Percentiles rank a stretch among this genome's conserved stretches.
Evolutionary conservation across 2,888 invertebrate species (phyloP).

Genomic region (Eumerus sabulonum): DNA sequence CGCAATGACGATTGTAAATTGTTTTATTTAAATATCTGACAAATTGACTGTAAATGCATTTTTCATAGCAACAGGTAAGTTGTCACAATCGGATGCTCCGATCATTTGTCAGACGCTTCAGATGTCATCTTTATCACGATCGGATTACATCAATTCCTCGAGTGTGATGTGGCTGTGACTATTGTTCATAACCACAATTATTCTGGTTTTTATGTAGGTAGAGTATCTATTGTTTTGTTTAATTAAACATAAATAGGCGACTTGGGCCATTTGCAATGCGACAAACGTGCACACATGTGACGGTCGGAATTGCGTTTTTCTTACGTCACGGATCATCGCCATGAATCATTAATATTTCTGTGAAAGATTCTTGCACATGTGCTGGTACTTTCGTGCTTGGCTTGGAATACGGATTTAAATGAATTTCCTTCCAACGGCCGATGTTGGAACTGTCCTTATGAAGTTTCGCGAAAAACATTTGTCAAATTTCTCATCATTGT

Average conservation of each 20-base stretch:
- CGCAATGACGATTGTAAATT: constrained; percentile 71
- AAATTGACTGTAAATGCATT: constrained; percentile 72
- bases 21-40: constrained; percentile 73
- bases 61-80: constrained; percentile 74
- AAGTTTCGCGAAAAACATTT: constrained; percentile 61
- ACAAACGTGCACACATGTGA: constrained; percentile 40
- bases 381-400: neutral
- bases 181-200: constrained; percentile 2
- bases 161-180: constrained; percentile 8
- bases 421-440: constrained; percentile 33
- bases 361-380: constrained; percentile 43
- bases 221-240: constrained; percentile 55
- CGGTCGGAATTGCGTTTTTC: constrained; percentile 56
- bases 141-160: constrained; percentile 58
- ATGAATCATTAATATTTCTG: constrained; percentile 66
- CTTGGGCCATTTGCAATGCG: constrained; percentile 56
- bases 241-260: constrained; percentile 55
- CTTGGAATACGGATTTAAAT: constrained; percentile 12
- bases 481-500: constrained; percentile 66
- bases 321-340: constrained; percentile 54
- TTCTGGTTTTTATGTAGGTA: constrained; percentile 12
- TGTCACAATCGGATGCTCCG: constrained; percentile 78
- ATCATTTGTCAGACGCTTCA: constrained; percentile 76
- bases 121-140: constrained; percentile 68
- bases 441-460: constrained; percentile 7